A percentile compares a stretch with the other conserved stretches of the same genome.
Evolutionary conservation across 2,113 vertebrate genomes (phyloP).

Genomic region (Ailurus styani): DNA sequence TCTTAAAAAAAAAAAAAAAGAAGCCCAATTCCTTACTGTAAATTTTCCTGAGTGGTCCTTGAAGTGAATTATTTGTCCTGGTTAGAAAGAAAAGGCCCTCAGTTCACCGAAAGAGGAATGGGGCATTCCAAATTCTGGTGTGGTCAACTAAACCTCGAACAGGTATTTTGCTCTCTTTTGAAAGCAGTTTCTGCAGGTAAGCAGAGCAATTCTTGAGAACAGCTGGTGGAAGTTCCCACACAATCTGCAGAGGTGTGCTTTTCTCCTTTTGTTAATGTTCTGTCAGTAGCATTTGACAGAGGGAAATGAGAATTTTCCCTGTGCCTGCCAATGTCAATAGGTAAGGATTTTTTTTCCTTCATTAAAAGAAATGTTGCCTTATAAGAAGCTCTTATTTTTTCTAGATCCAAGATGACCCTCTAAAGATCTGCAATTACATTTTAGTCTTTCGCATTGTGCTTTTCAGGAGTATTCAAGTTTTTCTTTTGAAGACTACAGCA

Average conservation of each 20-base stretch:
- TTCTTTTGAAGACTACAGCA: not conserved
- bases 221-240: not conserved
- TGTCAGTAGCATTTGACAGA: not conserved
- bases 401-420: not conserved
- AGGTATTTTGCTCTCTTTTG: not conserved
- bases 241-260: not conserved
- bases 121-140: not conserved
- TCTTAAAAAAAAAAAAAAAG: too few species aligned
- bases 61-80: not conserved
- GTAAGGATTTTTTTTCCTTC: not conserved
- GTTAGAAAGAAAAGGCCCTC: not conserved
- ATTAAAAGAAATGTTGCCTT: not conserved
- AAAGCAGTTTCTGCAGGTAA: not conserved
- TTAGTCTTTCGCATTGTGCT: not conserved
- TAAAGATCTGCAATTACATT: not conserved
- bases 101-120: not conserved
- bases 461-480: not conserved
- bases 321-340: not conserved
- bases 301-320: not conserved
- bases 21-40: not conserved
- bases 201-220: not conserved
- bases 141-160: not conserved
- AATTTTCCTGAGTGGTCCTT: not conserved
- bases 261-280: not conserved
- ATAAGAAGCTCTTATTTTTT: not conserved